Conservation (phyloP, 2,888 invertebrate species). For the Phyllotreta striolata region DNA sequence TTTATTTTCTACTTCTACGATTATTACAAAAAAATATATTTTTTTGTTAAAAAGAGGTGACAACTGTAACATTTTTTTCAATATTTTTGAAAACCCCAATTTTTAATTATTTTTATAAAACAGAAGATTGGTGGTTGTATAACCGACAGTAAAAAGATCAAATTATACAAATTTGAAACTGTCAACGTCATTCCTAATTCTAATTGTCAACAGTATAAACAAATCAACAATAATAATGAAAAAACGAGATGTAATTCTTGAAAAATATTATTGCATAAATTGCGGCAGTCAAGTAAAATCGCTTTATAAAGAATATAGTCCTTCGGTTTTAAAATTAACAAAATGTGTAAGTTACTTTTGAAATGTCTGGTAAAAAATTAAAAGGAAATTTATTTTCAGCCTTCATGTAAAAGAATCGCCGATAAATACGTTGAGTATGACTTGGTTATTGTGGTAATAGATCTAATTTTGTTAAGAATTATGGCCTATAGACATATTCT, state of each 20-base stretch:
- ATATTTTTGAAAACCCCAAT: too few relatives aligned
- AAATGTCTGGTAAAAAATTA: slow-evolving; percentile 12
- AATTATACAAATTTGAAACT: too few relatives aligned
- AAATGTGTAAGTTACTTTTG: slow-evolving; percentile 72
- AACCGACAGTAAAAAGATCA: too few relatives aligned
- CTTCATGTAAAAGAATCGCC: slow-evolving; percentile 75
- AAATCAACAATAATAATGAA: too few relatives aligned
- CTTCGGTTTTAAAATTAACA: slow-evolving; percentile 74
- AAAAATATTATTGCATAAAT: slow-evolving; percentile 67
- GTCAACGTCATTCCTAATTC: too few relatives aligned
- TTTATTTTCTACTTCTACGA: too few relatives aligned
- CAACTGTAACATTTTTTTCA: too few relatives aligned
- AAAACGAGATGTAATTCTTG: neutral
- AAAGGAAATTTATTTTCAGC: slow-evolving; percentile 63
- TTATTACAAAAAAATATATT: too few relatives aligned
- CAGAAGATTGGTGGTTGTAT: too few relatives aligned
- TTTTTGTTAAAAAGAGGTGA: too few relatives aligned
- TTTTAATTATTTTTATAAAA: too few relatives aligned
- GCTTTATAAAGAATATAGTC: slow-evolving; percentile 74
- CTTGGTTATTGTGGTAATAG: slow-evolving; percentile 85
- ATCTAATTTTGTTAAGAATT: slow-evolving; percentile 80
- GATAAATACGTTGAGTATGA: slow-evolving; percentile 95
- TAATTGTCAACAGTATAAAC: too few relatives aligned
- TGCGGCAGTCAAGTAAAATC: slow-evolving; percentile 71
- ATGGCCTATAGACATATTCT: slow-evolving; percentile 87